A percentile compares a stretch with the other conserved stretches of the same genome.
Evolutionary conservation across 2,113 vertebrate species (phyloP).

Genomic region (Benitochromis conjunctus): DNA sequence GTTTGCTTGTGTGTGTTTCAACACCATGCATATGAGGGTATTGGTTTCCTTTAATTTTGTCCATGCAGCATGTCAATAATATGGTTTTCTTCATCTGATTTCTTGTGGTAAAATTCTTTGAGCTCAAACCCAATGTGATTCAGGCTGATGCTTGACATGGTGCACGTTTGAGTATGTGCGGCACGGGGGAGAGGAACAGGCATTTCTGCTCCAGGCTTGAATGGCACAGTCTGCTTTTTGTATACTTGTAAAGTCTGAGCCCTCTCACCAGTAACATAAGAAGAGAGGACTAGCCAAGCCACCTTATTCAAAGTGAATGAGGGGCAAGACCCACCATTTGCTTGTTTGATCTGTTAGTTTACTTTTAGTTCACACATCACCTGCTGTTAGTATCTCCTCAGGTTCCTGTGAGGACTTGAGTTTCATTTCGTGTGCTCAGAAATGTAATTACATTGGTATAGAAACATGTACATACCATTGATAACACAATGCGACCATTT

Average conservation of each 20-base stretch:
- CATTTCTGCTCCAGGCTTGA: background rate
- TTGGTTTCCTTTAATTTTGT: slow-evolving; percentile 4
- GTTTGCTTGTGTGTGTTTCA: background rate
- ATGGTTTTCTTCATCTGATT: background rate
- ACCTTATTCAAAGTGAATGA: background rate
- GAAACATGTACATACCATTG: background rate
- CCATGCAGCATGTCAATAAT: background rate
- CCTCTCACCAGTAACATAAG: slow-evolving; percentile 35
- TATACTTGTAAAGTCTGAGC: slow-evolving; percentile 51
- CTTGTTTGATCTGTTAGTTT: too few relatives aligned
- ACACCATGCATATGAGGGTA: background rate
- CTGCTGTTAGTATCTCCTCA: background rate
- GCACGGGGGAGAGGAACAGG: slow-evolving; percentile 10
- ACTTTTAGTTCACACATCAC: too few relatives aligned
- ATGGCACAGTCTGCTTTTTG: slow-evolving; percentile 8
- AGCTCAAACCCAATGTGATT: slow-evolving; percentile 1
- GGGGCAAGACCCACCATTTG: background rate
- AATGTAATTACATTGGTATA: background rate
- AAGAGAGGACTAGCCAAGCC: background rate
- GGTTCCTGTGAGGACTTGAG: background rate
- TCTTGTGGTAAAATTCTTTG: background rate
- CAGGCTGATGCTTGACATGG: slow-evolving; percentile 12
- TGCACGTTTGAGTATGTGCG: slow-evolving; percentile 20
- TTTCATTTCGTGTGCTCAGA: background rate
- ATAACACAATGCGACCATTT: background rate